Evolutionary conservation across 2,113 vertebrate species (phyloP), one percentile per base, ranked within the genome.

Genomic region (Leiothrix lutea): DNA sequence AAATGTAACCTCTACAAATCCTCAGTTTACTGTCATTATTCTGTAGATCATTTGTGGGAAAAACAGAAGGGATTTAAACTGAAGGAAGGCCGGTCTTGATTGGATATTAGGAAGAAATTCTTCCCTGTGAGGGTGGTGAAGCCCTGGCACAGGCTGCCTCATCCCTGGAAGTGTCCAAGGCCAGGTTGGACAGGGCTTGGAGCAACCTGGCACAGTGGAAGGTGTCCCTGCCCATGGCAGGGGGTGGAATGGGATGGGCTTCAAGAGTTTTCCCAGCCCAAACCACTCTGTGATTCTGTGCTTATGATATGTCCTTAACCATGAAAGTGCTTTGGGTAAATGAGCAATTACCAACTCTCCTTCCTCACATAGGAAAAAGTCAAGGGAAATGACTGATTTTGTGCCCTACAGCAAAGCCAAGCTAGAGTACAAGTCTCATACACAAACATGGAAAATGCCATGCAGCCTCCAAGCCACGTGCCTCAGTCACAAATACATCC

Each of bases 151-250:
- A 56, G 62, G 56, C 5, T 90, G 54, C 42, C 2, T 9, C 45
- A 67, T 19, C 25, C 26, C 48, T 82, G 54, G 14, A 2, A 48
- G 24, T 48, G 54, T 4, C 18, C 25, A 19, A 54, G n/a, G 24
- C 3, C 20, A 60, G 61, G 13, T 0, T 67, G 45, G 36, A 73
- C 0, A 0, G 23, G 19, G 13, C 38, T 82, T 53, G 61, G 31
- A 83, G 40, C 21, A 36, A 0, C 35, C 26, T 50, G 48, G 42
- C 15, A 5, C 0, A 20, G 31, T 62, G 42, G 31, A 3, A 69
- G 9, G 14, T 62, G 79, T 48, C 18, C 40, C 45, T 89, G 60
- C 12, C 20, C 24, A 15, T 47, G 61, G 47, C 45, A 25, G 21
- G 61, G 26, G 3, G 5, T 75, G 3, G 31, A 12, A 81, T 4